phyloP scores from a whole-genome alignment of 2,888 invertebrate species.

The Andricus curvator region DNA sequence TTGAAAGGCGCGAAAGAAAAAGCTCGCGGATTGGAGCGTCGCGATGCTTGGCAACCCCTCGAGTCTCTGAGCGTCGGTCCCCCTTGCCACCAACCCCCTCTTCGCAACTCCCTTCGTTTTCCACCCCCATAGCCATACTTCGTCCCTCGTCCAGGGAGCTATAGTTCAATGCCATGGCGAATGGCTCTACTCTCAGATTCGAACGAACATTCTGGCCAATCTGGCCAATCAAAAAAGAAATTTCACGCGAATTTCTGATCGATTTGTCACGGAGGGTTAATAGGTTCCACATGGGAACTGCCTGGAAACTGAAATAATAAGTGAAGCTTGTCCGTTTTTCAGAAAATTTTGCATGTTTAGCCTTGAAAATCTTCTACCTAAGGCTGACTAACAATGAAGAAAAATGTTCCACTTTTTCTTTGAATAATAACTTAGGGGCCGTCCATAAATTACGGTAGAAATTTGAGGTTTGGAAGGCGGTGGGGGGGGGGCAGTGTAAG shows the following conservation, averaged over 20 bases:
- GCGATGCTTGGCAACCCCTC: slow-evolving; percentile 55
- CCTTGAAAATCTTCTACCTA: no score
- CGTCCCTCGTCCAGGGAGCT: slow-evolving; percentile 43
- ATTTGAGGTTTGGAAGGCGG: no score
- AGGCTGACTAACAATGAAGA: no score
- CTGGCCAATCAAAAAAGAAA: not conserved
- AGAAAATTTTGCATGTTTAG: no score
- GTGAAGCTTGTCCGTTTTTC: no score
- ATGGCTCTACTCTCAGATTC: not conserved
- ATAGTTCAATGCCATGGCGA: slow-evolving; percentile 31
- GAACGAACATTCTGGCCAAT: slow-evolving; percentile 8
- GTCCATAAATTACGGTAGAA: no score
- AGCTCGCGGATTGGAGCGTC: slow-evolving; percentile 44
- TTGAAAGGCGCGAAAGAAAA: slow-evolving; percentile 52
- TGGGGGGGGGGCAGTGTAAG: no score
- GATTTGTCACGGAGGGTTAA: not conserved
- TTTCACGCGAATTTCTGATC: not conserved
- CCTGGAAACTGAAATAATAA: not conserved
- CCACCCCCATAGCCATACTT: slow-evolving; percentile 43
- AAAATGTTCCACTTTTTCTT: no score
- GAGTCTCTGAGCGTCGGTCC: slow-evolving; percentile 56
- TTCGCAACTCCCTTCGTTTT: slow-evolving; percentile 48
- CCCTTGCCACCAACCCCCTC: slow-evolving; percentile 35
- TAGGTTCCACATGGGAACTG: not conserved
- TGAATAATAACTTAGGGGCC: no score